phyloP scores from a whole-genome alignment of 2,888 invertebrate species.

The Leptopilina drosophilae region DNA sequence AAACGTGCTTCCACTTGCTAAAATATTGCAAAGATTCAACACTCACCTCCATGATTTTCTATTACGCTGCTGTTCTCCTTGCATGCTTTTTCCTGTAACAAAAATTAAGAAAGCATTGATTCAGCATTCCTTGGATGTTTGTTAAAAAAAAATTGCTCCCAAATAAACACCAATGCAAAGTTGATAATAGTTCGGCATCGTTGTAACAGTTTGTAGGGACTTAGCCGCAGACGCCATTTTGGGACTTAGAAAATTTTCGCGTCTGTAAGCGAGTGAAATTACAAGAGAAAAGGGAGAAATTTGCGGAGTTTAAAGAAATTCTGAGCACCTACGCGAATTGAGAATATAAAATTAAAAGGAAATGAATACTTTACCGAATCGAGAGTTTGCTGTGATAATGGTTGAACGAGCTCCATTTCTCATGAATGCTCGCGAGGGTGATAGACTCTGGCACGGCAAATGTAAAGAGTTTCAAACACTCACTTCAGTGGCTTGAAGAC shows the following conservation, averaged over 20 bases:
- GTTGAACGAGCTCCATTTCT: conserved; percentile 74
- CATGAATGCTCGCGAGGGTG: conserved; percentile 61
- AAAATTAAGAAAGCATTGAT: conserved; percentile 33
- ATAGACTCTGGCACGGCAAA: conserved; percentile 61
- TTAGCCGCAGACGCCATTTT: conserved; percentile 91
- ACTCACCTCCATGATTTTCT: conserved; percentile 75
- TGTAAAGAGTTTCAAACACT: conserved; percentile 44
- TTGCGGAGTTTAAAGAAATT: conserved; percentile 52
- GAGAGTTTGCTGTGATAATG: conserved; percentile 63
- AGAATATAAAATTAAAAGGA: conserved; percentile 27
- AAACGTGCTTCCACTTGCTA: conserved; percentile 11
- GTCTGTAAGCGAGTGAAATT: conserved; percentile 77
- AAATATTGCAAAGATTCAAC: conserved; percentile 50
- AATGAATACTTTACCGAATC: conserved; percentile 68
- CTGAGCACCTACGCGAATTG: conserved; percentile 55
- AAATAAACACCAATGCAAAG: too few species aligned
- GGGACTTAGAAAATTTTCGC: conserved; percentile 86
- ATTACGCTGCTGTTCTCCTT: conserved; percentile 75
- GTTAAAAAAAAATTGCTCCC: too few species aligned
- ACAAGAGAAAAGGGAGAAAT: conserved; percentile 78
- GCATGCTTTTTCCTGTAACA: conserved; percentile 74
- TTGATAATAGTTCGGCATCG: conserved; percentile 9
- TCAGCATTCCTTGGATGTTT: too few species aligned
- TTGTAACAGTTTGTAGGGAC: conserved; percentile 76
- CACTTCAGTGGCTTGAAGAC: conserved; percentile 52